Evolutionary conservation across 1,140 invertebrate genomes (phyloP).

Genomic region (Drosophila suzukii): DNA sequence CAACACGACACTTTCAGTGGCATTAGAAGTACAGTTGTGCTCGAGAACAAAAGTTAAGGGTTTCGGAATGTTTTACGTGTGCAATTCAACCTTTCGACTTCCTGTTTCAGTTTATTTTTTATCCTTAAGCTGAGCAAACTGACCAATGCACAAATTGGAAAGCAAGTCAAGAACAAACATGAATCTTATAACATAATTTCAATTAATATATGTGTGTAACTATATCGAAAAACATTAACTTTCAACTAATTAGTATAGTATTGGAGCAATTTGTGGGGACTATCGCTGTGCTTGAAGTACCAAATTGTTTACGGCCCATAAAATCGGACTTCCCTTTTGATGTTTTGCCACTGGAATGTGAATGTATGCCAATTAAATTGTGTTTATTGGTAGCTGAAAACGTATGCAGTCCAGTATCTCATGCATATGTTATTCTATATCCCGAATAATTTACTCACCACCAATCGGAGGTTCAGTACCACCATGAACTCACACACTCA

Average conservation of each 20-base stretch:
- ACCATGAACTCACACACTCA: neutral
- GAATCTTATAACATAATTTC: no score
- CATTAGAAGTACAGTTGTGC: slow-evolving; percentile 10
- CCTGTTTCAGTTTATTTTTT: no score
- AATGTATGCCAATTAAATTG: slow-evolving; percentile 24
- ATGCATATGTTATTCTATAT: slow-evolving; percentile 21
- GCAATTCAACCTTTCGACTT: neutral
- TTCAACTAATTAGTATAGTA: neutral
- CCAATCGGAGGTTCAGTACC: neutral
- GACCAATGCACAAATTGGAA: no score
- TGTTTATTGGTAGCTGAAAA: slow-evolving; percentile 21
- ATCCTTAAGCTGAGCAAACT: no score
- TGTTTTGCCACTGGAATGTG: slow-evolving; percentile 1
- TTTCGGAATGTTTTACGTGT: neutral
- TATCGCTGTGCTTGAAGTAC: neutral
- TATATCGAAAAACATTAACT: neutral
- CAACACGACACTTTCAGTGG: neutral
- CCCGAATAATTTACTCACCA: slow-evolving; percentile 22
- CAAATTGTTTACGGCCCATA: neutral
- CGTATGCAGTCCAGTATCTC: slow-evolving; percentile 8
- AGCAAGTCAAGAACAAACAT: no score
- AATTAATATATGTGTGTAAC: no score
- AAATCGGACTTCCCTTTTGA: slow-evolving; percentile 10
- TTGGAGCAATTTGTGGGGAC: neutral
- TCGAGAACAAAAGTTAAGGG: neutral